Conservation (phyloP, 2,888 invertebrate species). For the Stramonita haemastoma region DNA sequence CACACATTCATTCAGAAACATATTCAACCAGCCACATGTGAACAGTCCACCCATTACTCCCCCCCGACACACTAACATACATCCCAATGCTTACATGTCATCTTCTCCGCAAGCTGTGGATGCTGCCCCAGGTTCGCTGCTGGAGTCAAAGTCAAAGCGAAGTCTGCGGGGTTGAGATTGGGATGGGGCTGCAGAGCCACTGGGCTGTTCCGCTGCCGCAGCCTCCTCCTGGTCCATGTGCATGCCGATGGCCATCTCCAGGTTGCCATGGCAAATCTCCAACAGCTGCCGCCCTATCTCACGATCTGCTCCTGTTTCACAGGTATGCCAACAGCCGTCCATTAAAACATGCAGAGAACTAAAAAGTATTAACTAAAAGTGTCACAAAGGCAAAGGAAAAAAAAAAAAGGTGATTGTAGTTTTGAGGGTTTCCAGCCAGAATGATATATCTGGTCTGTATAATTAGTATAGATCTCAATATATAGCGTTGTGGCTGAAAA, state of each 20-base stretch:
- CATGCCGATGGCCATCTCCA: constrained; percentile 80
- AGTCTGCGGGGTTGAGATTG: neutral
- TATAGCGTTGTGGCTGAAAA: no score
- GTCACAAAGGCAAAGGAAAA: no score
- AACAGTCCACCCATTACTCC: neutral
- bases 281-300: constrained; percentile 75
- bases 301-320: constrained; percentile 66
- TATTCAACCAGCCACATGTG: neutral
- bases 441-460: no score
- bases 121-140: constrained; percentile 42
- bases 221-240: constrained; percentile 76
- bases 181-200: constrained; percentile 19
- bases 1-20: neutral
- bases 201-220: neutral
- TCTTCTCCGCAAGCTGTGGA: constrained; percentile 29
- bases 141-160: neutral
- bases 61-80: neutral
- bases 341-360: no score
- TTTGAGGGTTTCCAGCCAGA: no score
- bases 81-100: neutral
- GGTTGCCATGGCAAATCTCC: constrained; percentile 78
- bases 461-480: no score
- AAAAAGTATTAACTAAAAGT: no score
- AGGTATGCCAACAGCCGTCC: neutral
- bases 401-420: no score